Base-by-base conservation (phyloP, 2,113 vertebrate species). In the Platysternon megacephalum region DNA sequence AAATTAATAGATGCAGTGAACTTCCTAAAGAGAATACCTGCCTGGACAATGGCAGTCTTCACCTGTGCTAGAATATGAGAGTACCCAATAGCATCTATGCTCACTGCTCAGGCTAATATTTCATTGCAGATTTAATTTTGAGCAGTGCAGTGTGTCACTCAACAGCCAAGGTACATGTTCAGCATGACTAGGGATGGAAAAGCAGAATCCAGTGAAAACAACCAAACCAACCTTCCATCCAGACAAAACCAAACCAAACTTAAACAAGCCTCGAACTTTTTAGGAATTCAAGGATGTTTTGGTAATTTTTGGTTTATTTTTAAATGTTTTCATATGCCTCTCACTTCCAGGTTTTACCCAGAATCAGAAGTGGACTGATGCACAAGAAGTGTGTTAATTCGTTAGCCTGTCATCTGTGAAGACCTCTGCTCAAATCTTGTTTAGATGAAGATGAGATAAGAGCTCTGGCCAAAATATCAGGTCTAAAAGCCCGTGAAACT, bases 1-100 rank as follows among this genome's bases (percentile, higher is more conserved):
- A 87, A 94, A 89, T 91, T 92, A 96, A 95, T 8, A 86, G 92
- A 78, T 84, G 79, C 8, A 61, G 89, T 94, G n/a, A 94, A 84
- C 44, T 93, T 89, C 79, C 48, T 82, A 29, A 97, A 61, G 24
- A 35, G 46, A 49, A 58, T 53, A 96, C 72, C 49, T n/a, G 80
- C 86, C 86, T 82, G 81, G 84, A 51, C 81, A 89, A 83, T 4
- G 7, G 51, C 55, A 89, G 52, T 52, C 53, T 85, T 44, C 80
- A 89, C 39, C 78, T 52, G 85, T 93, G 78, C 82, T 82, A 35
- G 49, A 80, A 88, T 44, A 78, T 82, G 86, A 53, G 87, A 94
- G 53, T 39, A 85, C 3, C 2, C 13, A 17, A 44, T 58, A 42
- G 90, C 55, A 51, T 58, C 14, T 55, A 52, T 26, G 94, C 24